A percentile compares a stretch with the other conserved stretches of the same genome.
Conservation (phyloP, 2,797 vertebrate species). For the Halcyon leucocephala region DNA sequence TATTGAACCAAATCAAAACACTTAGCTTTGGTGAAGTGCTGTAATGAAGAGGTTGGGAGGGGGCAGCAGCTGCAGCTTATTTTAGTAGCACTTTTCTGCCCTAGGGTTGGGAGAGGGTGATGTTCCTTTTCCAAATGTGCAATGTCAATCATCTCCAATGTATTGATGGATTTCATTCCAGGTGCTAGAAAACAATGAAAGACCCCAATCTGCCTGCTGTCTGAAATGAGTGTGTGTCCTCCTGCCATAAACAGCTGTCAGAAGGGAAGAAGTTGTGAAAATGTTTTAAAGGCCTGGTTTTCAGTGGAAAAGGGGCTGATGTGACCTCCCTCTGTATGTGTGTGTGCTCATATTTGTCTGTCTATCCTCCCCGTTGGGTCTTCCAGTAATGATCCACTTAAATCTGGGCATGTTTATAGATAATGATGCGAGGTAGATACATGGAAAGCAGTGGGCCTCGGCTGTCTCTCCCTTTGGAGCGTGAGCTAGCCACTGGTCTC, state of each 20-base stretch:
- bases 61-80: not conserved
- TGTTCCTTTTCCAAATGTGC: not conserved
- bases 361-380: not conserved
- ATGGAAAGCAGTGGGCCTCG: not conserved
- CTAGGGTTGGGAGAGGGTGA: not conserved
- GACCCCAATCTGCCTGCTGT: not conserved
- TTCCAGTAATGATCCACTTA: not conserved
- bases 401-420: not conserved
- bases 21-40: not conserved
- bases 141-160: not conserved
- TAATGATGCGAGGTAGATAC: fast-evolving
- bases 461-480: not conserved
- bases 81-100: not conserved
- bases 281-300: not conserved
- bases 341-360: not conserved
- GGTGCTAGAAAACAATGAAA: not conserved
- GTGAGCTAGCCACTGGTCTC: not conserved
- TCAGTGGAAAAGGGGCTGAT: not conserved
- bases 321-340: not conserved
- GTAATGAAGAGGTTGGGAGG: not conserved
- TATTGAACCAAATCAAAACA: constrained; percentile 39
- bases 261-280: not conserved
- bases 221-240: not conserved
- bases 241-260: not conserved
- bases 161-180: not conserved